Evolutionary conservation across 2,797 vertebrate genomes (phyloP).

Genomic region (Sebastes ruberrimus): DNA sequence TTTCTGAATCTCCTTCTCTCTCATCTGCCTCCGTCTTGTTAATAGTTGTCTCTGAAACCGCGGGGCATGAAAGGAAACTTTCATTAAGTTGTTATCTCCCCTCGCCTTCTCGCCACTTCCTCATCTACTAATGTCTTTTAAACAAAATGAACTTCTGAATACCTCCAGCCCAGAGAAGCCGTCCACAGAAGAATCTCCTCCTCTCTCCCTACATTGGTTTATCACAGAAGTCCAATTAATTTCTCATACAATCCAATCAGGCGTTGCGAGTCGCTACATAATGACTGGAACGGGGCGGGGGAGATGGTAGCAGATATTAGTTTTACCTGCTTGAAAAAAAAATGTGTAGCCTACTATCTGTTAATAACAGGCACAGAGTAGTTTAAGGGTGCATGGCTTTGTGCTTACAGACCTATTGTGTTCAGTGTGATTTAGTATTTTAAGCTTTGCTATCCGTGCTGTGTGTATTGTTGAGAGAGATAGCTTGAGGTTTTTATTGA

Average conservation of each 20-base stretch:
- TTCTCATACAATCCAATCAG: constrained; percentile 59
- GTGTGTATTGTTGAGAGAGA: constrained; percentile 38
- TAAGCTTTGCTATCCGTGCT: constrained; percentile 11
- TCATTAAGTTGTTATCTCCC: constrained; percentile 68
- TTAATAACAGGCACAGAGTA: constrained; percentile 37
- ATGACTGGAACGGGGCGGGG: constrained; percentile 18
- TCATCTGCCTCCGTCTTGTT: constrained; percentile 30
- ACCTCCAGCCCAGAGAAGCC: constrained; percentile 29
- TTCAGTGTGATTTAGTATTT: constrained; percentile 25
- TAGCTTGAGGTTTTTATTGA: constrained; percentile 40
- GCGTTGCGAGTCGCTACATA: constrained; percentile 34
- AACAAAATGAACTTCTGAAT: constrained; percentile 69
- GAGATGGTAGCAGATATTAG: constrained; percentile 50
- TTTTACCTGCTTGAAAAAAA: constrained; percentile 53
- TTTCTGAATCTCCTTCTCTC: constrained; percentile 24
- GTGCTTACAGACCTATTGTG: constrained; percentile 41
- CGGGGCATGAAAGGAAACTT: constrained; percentile 57
- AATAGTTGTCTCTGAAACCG: constrained; percentile 51
- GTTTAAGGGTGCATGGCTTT: constrained; percentile 27
- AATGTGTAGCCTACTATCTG: constrained; percentile 37
- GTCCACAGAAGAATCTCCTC: constrained; percentile 27
- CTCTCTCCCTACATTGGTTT: constrained; percentile 25
- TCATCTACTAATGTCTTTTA: constrained; percentile 58
- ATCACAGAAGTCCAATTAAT: constrained; percentile 67
- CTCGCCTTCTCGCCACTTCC: constrained; percentile 42